Conservation (phyloP, 2,113 vertebrate genomes). For the Verasper variegatus region DNA sequence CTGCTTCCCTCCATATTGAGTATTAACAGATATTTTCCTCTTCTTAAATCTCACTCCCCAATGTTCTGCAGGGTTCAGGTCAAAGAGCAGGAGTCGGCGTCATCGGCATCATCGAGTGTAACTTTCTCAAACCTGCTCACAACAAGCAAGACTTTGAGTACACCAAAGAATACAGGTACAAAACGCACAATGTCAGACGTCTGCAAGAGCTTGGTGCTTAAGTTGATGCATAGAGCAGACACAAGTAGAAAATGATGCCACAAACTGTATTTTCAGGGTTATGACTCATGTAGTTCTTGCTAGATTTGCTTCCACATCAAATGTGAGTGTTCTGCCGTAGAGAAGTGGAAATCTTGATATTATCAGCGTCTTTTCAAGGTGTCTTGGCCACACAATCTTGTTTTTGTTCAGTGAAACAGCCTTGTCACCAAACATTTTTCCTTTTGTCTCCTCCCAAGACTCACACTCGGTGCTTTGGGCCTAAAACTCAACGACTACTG, state of each 20-base stretch:
- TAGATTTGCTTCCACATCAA: too few species aligned
- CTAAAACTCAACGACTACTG: slow-evolving; percentile 87
- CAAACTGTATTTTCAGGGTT: neutral
- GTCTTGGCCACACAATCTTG: too few species aligned
- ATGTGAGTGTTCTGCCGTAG: too few species aligned
- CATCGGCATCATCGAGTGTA: slow-evolving; percentile 86
- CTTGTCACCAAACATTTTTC: neutral
- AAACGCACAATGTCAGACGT: neutral
- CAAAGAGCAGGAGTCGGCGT: slow-evolving; percentile 83
- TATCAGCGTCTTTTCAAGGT: too few species aligned
- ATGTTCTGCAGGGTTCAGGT: slow-evolving; percentile 74
- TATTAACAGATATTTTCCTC: neutral
- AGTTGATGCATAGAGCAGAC: neutral
- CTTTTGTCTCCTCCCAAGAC: slow-evolving; percentile 64
- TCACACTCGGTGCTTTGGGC: slow-evolving; percentile 81
- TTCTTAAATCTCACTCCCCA: neutral
- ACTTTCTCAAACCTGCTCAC: slow-evolving; percentile 86
- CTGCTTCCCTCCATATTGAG: neutral
- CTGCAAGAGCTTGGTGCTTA: neutral
- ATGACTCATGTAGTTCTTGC: too few species aligned
- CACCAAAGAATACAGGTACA: slow-evolving; percentile 86
- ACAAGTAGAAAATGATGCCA: neutral
- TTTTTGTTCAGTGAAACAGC: too few species aligned
- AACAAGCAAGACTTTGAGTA: slow-evolving; percentile 91
- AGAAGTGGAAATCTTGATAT: too few species aligned